Base-by-base conservation (phyloP, 2,113 vertebrate genomes). In the Trematomus loennbergii region DNA sequence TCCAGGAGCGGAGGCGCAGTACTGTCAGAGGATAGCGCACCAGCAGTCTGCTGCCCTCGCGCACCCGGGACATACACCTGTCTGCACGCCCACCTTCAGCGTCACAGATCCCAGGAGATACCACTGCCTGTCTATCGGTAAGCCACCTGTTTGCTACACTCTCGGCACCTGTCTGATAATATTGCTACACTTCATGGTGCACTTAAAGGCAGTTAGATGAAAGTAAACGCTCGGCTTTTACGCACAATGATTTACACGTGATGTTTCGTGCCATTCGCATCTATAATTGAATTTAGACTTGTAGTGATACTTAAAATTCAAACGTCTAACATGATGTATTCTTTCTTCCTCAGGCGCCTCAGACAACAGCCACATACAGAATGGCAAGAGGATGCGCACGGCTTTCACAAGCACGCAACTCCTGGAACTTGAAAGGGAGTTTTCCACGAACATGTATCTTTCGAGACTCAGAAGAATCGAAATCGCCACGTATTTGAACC, bases 371-470 rank as follows among this genome's bases (percentile, higher is more conserved):
- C 97, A 97, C 89, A 93, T 97, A 6, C 96, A 97, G 87, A 99
- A 97, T 9, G 98, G 98, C 45, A 99, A 99, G 87, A 94, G 98
- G 90, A 98, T 99, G 98, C 95, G 98, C 91, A 99, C 98, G 1
- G 98, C 98, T 11, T 99, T 99, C 93, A 99, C 98, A 20, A 99
- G 98, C 94, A 98, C 97, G 0, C 98, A 99, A 79, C 97, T 99
- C 15, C 89, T 99, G 93, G 98, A 99, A 92, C 93, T 99, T 64
- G 98, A 99, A 92, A 93, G 98, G 45, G 98, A 99, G 79, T 99
- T 99, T 88, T 98, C 98, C 12, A 97, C 97, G 78, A 99, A 99
- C 91, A 99, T 99, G 97, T 99, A 99, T 89, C 96, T 99, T 58
- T 99, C 98, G 2, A 96, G 98, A 49, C 95, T 99, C 52, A 94